Conservation (phyloP, 35 echinoderm and acorn worm species). For the Heliocidaris tuberculata region DNA sequence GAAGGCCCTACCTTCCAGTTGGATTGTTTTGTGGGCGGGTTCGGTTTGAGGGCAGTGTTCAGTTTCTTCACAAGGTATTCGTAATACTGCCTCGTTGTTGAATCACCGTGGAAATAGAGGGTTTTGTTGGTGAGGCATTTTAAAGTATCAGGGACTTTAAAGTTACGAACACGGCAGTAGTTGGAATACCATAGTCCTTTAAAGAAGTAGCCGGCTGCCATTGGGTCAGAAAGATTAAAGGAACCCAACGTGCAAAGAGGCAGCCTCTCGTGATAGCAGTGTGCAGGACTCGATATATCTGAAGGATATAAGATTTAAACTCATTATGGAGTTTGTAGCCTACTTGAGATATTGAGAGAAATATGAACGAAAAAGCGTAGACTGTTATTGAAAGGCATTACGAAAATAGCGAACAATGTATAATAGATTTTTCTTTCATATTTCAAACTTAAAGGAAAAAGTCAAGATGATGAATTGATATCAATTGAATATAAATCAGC, state of each 20-base stretch:
- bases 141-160: not conserved
- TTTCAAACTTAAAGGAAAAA: too few relatives aligned
- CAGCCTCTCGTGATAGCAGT: not conserved
- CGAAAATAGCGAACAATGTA: too few relatives aligned
- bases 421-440: too few relatives aligned
- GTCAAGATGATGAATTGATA: too few relatives aligned
- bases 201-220: conserved; percentile 54
- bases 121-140: not conserved
- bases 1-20: conserved; percentile 39
- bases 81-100: conserved; percentile 55
- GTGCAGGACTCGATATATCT: not conserved
- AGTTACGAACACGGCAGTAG: not conserved
- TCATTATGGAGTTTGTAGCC: not conserved
- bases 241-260: not conserved
- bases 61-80: conserved; percentile 33
- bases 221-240: not conserved
- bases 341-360: too few relatives aligned
- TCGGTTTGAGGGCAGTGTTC: not conserved
- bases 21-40: not conserved
- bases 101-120: conserved; percentile 63
- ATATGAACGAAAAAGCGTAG: too few relatives aligned
- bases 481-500: too few relatives aligned
- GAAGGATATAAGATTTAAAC: not conserved
- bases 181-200: conserved; percentile 51
- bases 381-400: too few relatives aligned